A percentile compares a stretch with the other conserved stretches of the same genome.
These are phyloP conservation scores for Kryptolebias ocellatus DNA, from an alignment of 2,797 vertebrate species.

Conservation along the genomic window DNA sequence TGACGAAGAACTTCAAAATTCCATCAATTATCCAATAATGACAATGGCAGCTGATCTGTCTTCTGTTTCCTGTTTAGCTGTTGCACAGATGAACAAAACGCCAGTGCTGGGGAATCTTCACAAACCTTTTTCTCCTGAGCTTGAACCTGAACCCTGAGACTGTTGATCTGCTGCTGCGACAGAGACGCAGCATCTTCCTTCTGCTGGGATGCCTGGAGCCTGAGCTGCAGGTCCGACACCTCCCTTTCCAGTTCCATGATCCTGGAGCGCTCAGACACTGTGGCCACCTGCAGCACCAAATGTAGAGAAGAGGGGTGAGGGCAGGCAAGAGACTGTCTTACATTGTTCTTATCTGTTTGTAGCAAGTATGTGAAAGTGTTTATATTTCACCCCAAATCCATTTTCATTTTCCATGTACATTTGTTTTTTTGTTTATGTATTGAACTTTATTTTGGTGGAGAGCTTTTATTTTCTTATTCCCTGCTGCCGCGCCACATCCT, in stretches of 20 bases:
- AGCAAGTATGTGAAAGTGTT: no score
- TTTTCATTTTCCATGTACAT: no score
- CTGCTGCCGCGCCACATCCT: no score
- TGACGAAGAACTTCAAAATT: no score
- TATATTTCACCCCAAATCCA: no score
- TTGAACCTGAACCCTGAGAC: constrained; percentile 86
- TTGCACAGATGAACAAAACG: neutral
- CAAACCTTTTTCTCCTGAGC: constrained; percentile 84
- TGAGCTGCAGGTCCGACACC: constrained; percentile 88
- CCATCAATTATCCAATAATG: neutral
- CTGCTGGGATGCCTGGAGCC: constrained; percentile 86
- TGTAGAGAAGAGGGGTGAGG: constrained; percentile 11
- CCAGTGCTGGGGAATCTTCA: neutral
- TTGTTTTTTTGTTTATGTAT: no score
- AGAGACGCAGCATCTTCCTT: constrained; percentile 81
- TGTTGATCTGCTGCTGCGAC: constrained; percentile 87
- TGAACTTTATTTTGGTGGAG: no score
- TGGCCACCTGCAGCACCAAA: constrained; percentile 87
- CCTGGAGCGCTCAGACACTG: constrained; percentile 94
- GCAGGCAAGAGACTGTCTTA: neutral
- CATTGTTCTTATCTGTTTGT: no score
- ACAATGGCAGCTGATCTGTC: neutral
- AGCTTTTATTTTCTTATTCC: no score
- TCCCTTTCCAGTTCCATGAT: constrained; percentile 98
- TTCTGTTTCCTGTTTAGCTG: neutral